Base-by-base conservation (phyloP, 2,797 vertebrate species). In the Argya squamiceps region DNA sequence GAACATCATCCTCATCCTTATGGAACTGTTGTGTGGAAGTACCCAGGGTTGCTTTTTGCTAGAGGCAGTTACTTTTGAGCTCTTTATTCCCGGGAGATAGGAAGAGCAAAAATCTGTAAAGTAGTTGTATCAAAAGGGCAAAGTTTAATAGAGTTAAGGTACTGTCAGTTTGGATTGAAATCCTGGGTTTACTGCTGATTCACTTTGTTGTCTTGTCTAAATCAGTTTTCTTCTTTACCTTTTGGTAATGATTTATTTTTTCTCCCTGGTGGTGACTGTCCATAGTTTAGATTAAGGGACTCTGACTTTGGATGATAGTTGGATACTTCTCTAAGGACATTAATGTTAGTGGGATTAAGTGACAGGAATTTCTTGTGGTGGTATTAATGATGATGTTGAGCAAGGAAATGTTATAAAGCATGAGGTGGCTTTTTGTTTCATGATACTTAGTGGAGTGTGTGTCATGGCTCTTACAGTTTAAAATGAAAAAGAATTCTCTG, bases 1-100 rank as follows among this genome's bases (percentile, higher is more conserved):
- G 0, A 30, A 5, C 0, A 0, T 0, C 0, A 56, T 63, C 12
- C 21, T 80, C 22, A 21, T 69, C 37, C 17, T 75, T 3, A 1
- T 5, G 15, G 65, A 92, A 30, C 15, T 76, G 34, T 60, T 92
- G 30, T 2, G 0, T 41, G 36, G 16, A 59, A 30, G n/a, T 69
- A 23, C n/a, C 5, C 4, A 46, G 29, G 34, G 16, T 7, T 86
- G 65, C 27, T 37, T 75, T 92, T 93, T 68, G 26, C 55, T 76
- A 6, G 39, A 39, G 8, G 16, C 20, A 41, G 23, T 84, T 90
- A 34, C 19, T 78, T 77, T 71, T 39, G 37, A 55, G 60, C 41
- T 80, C 17, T 4, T 23, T 5, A 15, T 64, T 75, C 30, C 49
- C 9, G 62, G n/a, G 67, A 84, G 50, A 24, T 2, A 15, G 22